Percentiles rank a stretch among this genome's conserved stretches.
Evolutionary conservation across 2,888 invertebrate genomes (phyloP).

Genomic region (Lithosia quadra): DNA sequence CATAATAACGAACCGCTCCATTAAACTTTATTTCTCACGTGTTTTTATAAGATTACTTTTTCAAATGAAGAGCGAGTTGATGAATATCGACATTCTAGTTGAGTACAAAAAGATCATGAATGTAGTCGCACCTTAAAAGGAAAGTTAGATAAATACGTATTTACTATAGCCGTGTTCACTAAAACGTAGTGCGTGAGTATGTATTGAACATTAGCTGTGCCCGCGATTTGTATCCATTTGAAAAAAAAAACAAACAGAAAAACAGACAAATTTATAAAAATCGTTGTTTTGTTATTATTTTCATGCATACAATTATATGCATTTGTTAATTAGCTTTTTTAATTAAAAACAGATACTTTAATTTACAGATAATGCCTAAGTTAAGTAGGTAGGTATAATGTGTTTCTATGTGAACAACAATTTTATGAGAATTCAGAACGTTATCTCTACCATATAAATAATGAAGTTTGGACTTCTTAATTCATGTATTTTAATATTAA

Average conservation of each 20-base stretch:
- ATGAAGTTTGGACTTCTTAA: constrained; percentile 8
- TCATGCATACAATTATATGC: too few species aligned
- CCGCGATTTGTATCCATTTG: too few species aligned
- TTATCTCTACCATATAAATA: constrained; percentile 20
- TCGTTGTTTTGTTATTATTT: too few species aligned
- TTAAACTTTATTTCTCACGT: constrained; percentile 37
- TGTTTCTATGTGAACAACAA: not conserved
- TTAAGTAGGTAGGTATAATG: not conserved
- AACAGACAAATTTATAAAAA: too few species aligned
- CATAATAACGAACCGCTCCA: constrained; percentile 30
- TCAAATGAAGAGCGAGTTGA: constrained; percentile 11
- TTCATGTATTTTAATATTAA: constrained; percentile 1
- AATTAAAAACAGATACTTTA: not conserved
- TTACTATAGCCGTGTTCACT: constrained; percentile 17
- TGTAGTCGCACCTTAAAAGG: constrained; percentile 43
- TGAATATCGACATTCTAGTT: constrained; percentile 32
- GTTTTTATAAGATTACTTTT: constrained; percentile 38
- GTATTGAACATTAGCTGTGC: too few species aligned
- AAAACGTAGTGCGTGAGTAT: not conserved
- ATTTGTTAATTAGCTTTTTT: not conserved
- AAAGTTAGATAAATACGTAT: constrained; percentile 41
- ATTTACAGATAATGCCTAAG: not conserved
- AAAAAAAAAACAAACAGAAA: too few species aligned
- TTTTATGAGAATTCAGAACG: constrained; percentile 26
- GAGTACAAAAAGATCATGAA: constrained; percentile 49